phyloP scores from a whole-genome alignment of 2,888 invertebrate species.

The Aquatica leii region DNA sequence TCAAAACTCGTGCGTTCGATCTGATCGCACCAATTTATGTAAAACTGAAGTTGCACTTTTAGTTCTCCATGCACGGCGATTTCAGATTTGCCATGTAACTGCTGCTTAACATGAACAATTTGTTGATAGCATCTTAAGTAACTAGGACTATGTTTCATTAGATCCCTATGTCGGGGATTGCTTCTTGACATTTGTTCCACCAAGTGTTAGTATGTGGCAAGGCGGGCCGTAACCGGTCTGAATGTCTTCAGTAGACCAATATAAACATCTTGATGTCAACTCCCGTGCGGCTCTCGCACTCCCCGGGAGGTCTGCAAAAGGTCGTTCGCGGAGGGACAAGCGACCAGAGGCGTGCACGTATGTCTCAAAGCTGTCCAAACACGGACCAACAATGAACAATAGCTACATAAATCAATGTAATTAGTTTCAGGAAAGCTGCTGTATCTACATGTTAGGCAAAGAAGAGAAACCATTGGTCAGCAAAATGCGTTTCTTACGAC shows the following conservation, averaged over 20 bases:
- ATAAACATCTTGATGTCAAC: slow-evolving; percentile 46
- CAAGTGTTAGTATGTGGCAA: slow-evolving; percentile 24
- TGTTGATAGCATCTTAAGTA: slow-evolving; percentile 51
- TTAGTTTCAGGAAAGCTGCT: slow-evolving; percentile 76
- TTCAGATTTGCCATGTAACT: slow-evolving; percentile 42
- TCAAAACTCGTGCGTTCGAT: slow-evolving; percentile 44
- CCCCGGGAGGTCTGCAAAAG: slow-evolving; percentile 42
- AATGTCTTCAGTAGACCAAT: slow-evolving; percentile 40
- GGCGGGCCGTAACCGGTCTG: slow-evolving; percentile 38
- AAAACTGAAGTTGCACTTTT: slow-evolving; percentile 31
- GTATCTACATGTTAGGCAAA: slow-evolving; percentile 58
- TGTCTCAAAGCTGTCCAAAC: slow-evolving; percentile 61
- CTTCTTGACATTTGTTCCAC: slow-evolving; percentile 28
- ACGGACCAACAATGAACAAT: slow-evolving; percentile 87
- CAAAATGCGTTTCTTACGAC: slow-evolving; percentile 60
- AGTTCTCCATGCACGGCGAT: slow-evolving; percentile 28
- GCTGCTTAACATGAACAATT: slow-evolving; percentile 54
- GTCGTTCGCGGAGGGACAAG: slow-evolving; percentile 41
- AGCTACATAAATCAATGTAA: slow-evolving; percentile 94
- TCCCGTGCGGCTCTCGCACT: slow-evolving; percentile 44
- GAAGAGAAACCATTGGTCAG: slow-evolving; percentile 74
- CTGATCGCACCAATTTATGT: slow-evolving; percentile 42
- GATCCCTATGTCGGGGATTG: slow-evolving; percentile 32
- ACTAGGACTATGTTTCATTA: slow-evolving; percentile 32
- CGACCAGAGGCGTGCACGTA: slow-evolving; percentile 58